phyloP scores from a whole-genome alignment of 2,113 vertebrate genomes.

The Prolemur simus region DNA sequence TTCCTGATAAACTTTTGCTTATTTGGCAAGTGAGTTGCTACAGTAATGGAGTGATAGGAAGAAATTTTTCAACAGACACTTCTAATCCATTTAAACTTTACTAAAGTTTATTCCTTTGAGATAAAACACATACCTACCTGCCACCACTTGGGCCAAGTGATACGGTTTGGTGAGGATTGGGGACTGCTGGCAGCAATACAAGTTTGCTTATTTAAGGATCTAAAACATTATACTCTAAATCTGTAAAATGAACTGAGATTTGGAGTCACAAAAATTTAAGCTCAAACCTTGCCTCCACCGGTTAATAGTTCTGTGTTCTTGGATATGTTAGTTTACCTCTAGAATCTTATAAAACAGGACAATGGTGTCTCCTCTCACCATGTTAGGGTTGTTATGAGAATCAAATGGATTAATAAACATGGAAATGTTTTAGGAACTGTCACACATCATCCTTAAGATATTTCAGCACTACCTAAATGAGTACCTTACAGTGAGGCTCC shows the following conservation, averaged over 20 bases:
- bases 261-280: not conserved
- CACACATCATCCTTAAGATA: not conserved
- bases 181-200: not conserved
- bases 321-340: not conserved
- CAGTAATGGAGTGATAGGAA: not conserved
- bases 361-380: not conserved
- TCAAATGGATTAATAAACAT: not conserved
- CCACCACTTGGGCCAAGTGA: not conserved
- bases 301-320: not conserved
- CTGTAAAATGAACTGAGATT: not conserved
- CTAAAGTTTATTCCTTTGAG: not conserved
- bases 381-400: not conserved
- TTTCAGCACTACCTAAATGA: not conserved
- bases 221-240: not conserved
- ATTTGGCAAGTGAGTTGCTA: not conserved
- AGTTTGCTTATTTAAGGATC: not conserved
- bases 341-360: not conserved
- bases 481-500: not conserved
- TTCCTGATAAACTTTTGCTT: conserved; percentile 27
- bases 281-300: not conserved
- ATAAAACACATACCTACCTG: not conserved
- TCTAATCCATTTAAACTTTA: conserved; percentile 34
- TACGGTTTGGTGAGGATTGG: not conserved
- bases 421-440: not conserved
- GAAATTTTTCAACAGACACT: not conserved